Percentiles rank a stretch among this genome's conserved stretches.
phyloP scores from a whole-genome alignment of 2,888 invertebrate genomes.

The Campoplex nolae region DNA sequence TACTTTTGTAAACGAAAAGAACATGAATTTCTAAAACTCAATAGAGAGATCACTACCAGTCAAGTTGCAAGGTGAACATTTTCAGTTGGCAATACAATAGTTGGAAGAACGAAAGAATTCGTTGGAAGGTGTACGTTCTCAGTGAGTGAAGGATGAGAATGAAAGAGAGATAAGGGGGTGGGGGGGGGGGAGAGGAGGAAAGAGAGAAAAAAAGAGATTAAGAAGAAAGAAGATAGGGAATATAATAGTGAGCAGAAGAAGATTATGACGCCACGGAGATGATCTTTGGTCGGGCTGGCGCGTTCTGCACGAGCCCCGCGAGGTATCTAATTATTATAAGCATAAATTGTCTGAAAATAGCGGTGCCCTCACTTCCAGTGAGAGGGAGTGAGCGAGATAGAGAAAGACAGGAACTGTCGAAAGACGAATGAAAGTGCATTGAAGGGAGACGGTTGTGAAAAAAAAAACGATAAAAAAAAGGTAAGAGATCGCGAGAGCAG shows the following conservation, averaged over 20 bases:
- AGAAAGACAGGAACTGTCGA: constrained; percentile 31
- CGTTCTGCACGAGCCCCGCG: constrained; percentile 61
- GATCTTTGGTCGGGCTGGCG: constrained; percentile 55
- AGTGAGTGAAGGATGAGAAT: background rate
- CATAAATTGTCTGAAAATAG: constrained; percentile 68
- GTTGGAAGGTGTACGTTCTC: constrained; percentile 7
- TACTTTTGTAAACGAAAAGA: background rate
- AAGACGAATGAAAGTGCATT: constrained; percentile 47
- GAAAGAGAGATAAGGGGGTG: background rate
- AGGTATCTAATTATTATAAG: constrained; percentile 68
- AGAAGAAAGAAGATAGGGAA: constrained; percentile 9
- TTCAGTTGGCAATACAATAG: constrained; percentile 2
- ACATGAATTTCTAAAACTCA: background rate
- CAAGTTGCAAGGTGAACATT: background rate
- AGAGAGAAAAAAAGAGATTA: background rate
- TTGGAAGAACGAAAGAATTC: background rate
- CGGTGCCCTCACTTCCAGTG: constrained; percentile 32
- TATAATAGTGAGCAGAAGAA: constrained; percentile 43
- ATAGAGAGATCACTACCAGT: background rate
- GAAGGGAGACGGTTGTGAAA: constrained; percentile 28
- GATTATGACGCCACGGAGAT: constrained; percentile 55
- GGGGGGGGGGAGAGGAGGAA: constrained; percentile 6
- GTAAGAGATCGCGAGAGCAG: constrained; percentile 29
- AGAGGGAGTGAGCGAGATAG: constrained; percentile 15
- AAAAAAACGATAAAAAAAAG: constrained; percentile 24